These are phyloP conservation scores for Darevskia nairensis DNA, from an alignment of 2,797 vertebrate species.

Conservation along the genomic window DNA sequence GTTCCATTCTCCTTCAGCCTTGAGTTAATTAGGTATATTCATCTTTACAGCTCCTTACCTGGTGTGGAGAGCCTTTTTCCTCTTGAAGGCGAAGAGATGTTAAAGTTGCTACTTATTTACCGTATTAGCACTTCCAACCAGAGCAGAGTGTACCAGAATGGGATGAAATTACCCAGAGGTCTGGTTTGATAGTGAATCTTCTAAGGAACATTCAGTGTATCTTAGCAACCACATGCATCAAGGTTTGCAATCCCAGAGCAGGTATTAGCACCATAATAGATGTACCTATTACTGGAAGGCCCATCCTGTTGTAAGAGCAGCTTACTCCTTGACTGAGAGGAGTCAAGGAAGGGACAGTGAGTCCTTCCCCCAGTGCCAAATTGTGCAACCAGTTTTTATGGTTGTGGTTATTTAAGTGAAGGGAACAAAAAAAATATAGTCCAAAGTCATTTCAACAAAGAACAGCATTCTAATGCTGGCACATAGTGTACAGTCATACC, in stretches of 20 bases:
- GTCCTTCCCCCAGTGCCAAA: background rate
- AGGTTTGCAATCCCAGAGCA: background rate
- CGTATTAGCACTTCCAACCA: background rate
- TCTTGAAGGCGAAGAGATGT: background rate
- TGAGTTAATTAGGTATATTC: background rate
- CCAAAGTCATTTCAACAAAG: background rate
- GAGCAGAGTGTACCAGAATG: background rate
- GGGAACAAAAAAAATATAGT: background rate
- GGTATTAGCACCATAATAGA: background rate
- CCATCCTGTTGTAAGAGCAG: background rate
- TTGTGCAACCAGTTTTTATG: background rate
- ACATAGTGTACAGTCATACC: background rate
- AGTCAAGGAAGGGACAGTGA: background rate
- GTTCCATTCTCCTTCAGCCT: background rate
- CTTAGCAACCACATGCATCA: conserved; percentile 21
- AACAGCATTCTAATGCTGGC: background rate
- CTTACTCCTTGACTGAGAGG: background rate
- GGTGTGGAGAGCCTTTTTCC: background rate
- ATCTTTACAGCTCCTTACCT: background rate
- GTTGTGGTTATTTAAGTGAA: background rate
- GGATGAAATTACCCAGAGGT: background rate
- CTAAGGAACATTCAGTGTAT: conserved; percentile 7
- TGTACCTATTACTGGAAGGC: background rate
- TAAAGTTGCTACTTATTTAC: conserved; percentile 1
- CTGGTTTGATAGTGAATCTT: background rate